Conservation (phyloP, 1,140 invertebrate species). For the Ylistrum balloti region DNA sequence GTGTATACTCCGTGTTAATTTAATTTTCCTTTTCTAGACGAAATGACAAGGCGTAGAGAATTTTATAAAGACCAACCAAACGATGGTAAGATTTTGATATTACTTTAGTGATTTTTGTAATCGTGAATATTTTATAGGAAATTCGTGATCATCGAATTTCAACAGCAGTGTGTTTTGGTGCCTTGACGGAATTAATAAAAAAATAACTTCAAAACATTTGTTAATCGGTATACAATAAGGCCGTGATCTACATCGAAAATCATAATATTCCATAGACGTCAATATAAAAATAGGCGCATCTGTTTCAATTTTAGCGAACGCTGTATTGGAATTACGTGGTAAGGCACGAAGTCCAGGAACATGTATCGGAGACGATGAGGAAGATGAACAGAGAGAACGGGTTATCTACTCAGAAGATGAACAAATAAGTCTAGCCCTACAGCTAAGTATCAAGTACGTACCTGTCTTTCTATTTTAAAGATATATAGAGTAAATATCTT, state of each 20-base stretch:
- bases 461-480: neutral
- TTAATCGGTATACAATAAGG: no score
- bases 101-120: no score
- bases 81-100: conserved; percentile 78
- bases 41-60: conserved; percentile 68
- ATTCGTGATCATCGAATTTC: no score
- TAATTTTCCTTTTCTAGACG: conserved; percentile 62
- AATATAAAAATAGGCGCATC: no score
- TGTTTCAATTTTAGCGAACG: neutral
- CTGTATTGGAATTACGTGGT: neutral
- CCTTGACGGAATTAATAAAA: no score
- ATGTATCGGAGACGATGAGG: conserved; percentile 86
- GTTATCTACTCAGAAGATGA: conserved; percentile 92
- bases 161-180: no score
- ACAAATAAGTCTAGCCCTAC: conserved; percentile 93
- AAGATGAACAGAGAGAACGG: conserved; percentile 66
- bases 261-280: no score
- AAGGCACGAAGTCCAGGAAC: conserved; percentile 44
- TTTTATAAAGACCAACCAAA: conserved; percentile 86
- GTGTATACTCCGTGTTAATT: no score
- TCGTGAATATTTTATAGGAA: no score
- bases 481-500: no score
- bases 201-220: no score
- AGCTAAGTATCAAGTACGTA: conserved; percentile 88
- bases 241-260: no score